A percentile compares a stretch with the other conserved stretches of the same genome.
Evolutionary conservation across 2,797 vertebrate species (phyloP).

Genomic region (Propithecus perrieri): DNA sequence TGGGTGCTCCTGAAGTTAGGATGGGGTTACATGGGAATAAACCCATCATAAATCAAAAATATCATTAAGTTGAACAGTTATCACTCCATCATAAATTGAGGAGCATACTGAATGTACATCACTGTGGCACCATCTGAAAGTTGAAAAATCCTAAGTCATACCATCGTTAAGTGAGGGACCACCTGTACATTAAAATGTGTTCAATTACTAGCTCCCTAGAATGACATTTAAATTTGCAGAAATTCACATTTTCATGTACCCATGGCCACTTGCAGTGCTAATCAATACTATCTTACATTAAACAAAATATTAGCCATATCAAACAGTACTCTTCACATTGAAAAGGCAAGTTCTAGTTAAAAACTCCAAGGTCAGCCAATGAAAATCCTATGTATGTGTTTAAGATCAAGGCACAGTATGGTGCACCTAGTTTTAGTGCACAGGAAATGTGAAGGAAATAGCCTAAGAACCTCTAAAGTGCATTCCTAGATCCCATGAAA

Average conservation of each 20-base stretch:
- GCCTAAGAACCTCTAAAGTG: not conserved
- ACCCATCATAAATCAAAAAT: not conserved
- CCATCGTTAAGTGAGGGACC: not conserved
- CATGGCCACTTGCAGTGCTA: not conserved
- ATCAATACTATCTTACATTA: not conserved
- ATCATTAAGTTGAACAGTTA: not conserved
- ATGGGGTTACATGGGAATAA: not conserved
- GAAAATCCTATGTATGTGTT: not conserved
- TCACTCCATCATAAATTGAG: not conserved
- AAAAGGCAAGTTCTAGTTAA: conserved; percentile 5
- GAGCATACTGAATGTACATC: not conserved
- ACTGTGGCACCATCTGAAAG: not conserved
- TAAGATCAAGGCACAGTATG: not conserved
- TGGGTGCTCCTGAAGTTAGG: not conserved
- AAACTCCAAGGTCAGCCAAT: not conserved
- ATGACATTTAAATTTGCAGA: not conserved
- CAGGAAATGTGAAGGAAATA: not conserved
- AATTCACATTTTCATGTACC: not conserved
- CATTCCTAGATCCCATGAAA: not conserved
- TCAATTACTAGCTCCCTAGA: not conserved
- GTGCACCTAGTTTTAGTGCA: not conserved
- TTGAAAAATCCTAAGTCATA: not conserved
- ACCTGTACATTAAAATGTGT: not conserved
- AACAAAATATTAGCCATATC: not conserved
- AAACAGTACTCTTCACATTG: not conserved